phyloP scores from a whole-genome alignment of 2,888 invertebrate species.

The Neoscelio sp. region DNA sequence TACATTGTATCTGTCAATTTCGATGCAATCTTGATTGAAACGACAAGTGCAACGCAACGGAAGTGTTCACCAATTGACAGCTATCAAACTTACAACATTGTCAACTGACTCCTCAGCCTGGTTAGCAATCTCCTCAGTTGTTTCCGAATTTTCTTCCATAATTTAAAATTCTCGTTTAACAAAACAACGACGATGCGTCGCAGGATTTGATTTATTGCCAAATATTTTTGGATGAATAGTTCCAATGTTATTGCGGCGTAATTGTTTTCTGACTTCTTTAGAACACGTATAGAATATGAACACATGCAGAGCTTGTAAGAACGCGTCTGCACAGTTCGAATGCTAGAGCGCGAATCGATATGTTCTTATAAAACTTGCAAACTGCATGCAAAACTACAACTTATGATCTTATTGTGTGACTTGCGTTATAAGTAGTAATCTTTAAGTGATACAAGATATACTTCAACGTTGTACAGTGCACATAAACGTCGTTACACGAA shows the following conservation, averaged over 20 bases:
- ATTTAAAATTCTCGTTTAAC: constrained; percentile 17
- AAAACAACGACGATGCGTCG: constrained; percentile 9
- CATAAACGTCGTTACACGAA: constrained; percentile 13
- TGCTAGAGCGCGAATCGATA: constrained; percentile 68
- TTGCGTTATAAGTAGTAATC: constrained; percentile 60
- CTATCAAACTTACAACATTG: constrained; percentile 33
- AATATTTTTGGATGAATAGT: constrained; percentile 4
- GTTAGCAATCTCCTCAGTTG: constrained; percentile 35
- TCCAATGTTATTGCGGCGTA: constrained; percentile 7
- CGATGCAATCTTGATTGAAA: too few relatives aligned
- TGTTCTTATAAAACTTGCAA: constrained; percentile 70
- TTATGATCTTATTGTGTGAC: constrained; percentile 68
- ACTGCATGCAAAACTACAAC: constrained; percentile 67
- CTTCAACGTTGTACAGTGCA: constrained; percentile 11
- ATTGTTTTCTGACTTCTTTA: constrained; percentile 31
- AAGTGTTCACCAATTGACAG: constrained; percentile 20
- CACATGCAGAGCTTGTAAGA: constrained; percentile 61
- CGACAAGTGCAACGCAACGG: too few relatives aligned
- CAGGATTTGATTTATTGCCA: not conserved
- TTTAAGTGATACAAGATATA: constrained; percentile 59
- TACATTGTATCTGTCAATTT: too few relatives aligned
- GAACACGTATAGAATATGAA: constrained; percentile 46
- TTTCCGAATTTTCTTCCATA: constrained; percentile 59
- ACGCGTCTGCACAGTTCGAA: constrained; percentile 57
- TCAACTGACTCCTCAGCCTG: constrained; percentile 36